Evolutionary conservation across 2,888 invertebrate species (phyloP).

Genomic region (Apamea sordens): DNA sequence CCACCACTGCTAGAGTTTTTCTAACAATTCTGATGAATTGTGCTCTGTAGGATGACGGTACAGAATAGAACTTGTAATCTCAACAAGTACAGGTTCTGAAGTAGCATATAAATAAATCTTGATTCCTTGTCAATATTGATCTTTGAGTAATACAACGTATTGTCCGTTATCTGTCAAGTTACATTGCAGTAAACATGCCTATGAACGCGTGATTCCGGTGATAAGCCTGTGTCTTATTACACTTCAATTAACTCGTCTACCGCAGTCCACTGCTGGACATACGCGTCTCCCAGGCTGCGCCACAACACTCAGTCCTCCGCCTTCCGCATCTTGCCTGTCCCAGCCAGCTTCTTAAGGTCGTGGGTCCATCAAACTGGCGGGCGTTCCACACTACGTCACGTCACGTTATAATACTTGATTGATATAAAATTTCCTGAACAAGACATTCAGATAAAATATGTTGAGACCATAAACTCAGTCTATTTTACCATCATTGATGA

Average conservation of each 20-base stretch:
- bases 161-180: slow-evolving; percentile 58
- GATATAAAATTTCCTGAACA: neutral
- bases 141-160: slow-evolving; percentile 30
- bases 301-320: too few relatives aligned
- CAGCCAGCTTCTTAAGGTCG: too few relatives aligned
- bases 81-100: slow-evolving; percentile 37
- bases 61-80: slow-evolving; percentile 10
- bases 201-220: neutral
- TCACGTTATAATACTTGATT: neutral
- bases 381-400: too few relatives aligned
- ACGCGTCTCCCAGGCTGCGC: too few relatives aligned
- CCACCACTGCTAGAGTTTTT: neutral
- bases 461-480: too few relatives aligned
- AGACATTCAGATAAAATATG: too few relatives aligned
- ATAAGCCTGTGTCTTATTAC: neutral
- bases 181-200: slow-evolving; percentile 23
- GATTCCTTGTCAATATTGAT: slow-evolving; percentile 52
- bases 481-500: too few relatives aligned
- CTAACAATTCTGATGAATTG: neutral
- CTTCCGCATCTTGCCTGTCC: too few relatives aligned
- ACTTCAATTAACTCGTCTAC: too few relatives aligned
- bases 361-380: too few relatives aligned
- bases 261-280: too few relatives aligned
- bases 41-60: neutral
- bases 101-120: slow-evolving; percentile 38